Evolutionary conservation across 2,113 vertebrate species (phyloP), one percentile per base, ranked within the genome.

Genomic region (Pseudorasbora parva): DNA sequence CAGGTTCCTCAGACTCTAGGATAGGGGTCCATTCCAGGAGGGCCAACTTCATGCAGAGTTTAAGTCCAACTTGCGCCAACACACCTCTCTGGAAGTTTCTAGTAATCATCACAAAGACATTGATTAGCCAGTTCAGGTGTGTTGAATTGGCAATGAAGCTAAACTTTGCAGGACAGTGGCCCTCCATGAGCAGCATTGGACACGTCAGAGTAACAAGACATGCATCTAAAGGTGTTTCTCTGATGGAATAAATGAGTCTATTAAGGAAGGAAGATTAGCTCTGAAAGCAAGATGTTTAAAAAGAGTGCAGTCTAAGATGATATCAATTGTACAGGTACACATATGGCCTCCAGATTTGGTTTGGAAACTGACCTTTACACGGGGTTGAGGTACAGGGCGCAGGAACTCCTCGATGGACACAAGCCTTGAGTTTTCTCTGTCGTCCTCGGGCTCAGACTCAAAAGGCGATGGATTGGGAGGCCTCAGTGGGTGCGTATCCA

Each of bases 351-450:
- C 41, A 47, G 41, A 45, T 45, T 23, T 49, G 12, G 12, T 47
- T 49, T 45, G 17, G 23, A 49, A n/a, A 72, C 90, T 86, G 77
- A 93, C 93, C 92, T 93, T 92, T 86, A 54, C 91, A 87, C 64
- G 90, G 87, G 82, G 92, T 90, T 82, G 59, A 77, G 81, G 84
- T 37, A 81, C 81, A 59, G 90, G 92, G 49, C 84, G 91, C 77
- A 94, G 88, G 84, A 95, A 95, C 75, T 95, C 94, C 27, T 95
- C 93, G 0, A 95, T 94, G 77, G 94, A 95, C 76, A 93, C 93
- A 83, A 94, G 75, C 30, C 94, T 92, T 14, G 87, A 88, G 51
- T 91, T 94, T 84, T 92, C 91, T 49, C 23, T 82, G 64, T 93
- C 93, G 11, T 92, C 92, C 23, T 94, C 95, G 1, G 90, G 73